Base-by-base conservation (phyloP, 2,888 invertebrate species). In the Polydrusus cervinus region DNA sequence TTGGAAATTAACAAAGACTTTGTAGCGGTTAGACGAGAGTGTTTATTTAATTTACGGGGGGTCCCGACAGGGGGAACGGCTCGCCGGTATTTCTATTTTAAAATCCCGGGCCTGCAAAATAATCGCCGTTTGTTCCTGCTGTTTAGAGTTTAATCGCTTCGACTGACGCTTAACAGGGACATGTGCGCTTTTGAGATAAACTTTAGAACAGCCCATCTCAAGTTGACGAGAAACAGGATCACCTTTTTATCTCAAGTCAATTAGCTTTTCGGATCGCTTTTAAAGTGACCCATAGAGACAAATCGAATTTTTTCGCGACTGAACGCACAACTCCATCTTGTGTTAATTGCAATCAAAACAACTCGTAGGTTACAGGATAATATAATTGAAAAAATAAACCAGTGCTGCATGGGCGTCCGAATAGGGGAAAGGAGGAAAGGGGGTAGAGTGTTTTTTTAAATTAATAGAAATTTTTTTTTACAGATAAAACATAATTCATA, bases 141-240 rank as follows among this genome's bases (percentile, higher is more conserved):
- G 73, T 73, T 76, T 76, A 76, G 70, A 76, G 76, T 76, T 75
- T 76, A 76, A 76, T 76, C 73, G 69, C 53, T 74, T 74, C 70
- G 82, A 82, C 82, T 83, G 84, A 84, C 82, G 83, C 81, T 82
- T 80, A 82, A 79, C 83, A 84, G 83, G 83, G 85, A 86, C 85
- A 85, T 84, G 85, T 85, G 85, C 82, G 83, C 82, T 82, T 82
- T 81, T 80, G 80, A 84, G 84, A 84, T 84, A 83, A 83, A 83
- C 81, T 79, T 79, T 79, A 76, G 81, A 80, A 82, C 83, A 81
- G 82, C 84, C 83, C 84, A 85, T 85, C 84, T 83, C 82, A 83
- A 85, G 85, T 85, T 86, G 86, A 86, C 85, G 85, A 84, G 82
- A 84, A 82, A 81, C 85, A 85, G 85, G 85, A 86, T 85, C 84